A percentile compares a stretch with the other conserved stretches of the same genome.
Evolutionary conservation across 1,140 invertebrate species (phyloP).

Genomic region (Heliconius melpomene): DNA sequence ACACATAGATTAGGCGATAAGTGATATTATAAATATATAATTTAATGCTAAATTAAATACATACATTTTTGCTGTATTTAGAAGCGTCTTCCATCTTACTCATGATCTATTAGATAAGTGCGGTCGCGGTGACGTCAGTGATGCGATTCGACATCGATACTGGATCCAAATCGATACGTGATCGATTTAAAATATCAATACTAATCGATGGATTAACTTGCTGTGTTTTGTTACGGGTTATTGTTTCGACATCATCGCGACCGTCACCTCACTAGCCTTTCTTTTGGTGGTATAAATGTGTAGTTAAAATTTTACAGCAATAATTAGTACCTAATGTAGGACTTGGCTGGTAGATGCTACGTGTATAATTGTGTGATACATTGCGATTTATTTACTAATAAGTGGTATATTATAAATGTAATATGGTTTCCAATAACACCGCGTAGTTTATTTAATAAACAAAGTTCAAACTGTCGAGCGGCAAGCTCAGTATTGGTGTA

Average conservation of each 20-base stretch:
- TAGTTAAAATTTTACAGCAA: slow-evolving; percentile 78
- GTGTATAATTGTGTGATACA: slow-evolving; percentile 74
- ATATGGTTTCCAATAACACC: slow-evolving; percentile 9
- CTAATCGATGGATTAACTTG: background rate
- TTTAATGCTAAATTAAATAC: slow-evolving; percentile 72
- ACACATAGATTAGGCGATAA: slow-evolving; percentile 70
- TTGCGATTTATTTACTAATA: slow-evolving; percentile 62
- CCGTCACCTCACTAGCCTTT: slow-evolving; percentile 67
- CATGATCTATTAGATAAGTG: slow-evolving; percentile 64
- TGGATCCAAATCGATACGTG: background rate
- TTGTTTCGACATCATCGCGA: slow-evolving; percentile 42
- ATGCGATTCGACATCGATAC: background rate
- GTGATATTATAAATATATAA: slow-evolving; percentile 73
- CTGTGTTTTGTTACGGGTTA: slow-evolving; percentile 44
- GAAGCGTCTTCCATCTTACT: slow-evolving; percentile 79
- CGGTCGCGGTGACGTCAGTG: slow-evolving; percentile 40
- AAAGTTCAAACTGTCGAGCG: slow-evolving; percentile 15
- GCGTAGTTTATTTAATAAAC: slow-evolving; percentile 35
- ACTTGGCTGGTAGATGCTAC: slow-evolving; percentile 76
- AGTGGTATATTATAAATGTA: slow-evolving; percentile 45
- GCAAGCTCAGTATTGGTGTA: background rate
- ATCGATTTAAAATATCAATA: background rate
- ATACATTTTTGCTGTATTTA: slow-evolving; percentile 79
- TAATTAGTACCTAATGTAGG: slow-evolving; percentile 77
- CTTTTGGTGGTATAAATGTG: slow-evolving; percentile 72